A percentile compares a stretch with the other conserved stretches of the same genome.
These are phyloP conservation scores for Beris chalybata DNA, from an alignment of 2,888 invertebrate genomes.

Conservation along the genomic window DNA sequence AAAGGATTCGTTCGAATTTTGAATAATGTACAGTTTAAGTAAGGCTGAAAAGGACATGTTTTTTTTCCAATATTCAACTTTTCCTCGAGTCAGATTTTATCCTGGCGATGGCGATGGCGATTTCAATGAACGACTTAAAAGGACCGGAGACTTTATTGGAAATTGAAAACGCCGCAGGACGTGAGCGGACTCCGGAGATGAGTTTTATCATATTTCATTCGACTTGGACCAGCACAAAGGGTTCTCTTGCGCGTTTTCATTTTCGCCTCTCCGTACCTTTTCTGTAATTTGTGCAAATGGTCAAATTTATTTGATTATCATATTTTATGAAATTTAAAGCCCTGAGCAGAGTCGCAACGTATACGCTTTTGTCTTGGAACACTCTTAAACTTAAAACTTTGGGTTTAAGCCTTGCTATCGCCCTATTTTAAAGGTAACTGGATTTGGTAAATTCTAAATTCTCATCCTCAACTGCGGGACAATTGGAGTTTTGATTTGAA, in stretches of 20 bases:
- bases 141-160: slow-evolving; percentile 40
- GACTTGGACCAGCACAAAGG: background rate
- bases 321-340: slow-evolving; percentile 1
- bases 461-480: no score
- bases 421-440: no score
- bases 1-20: slow-evolving; percentile 31
- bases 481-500: no score
- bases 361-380: background rate
- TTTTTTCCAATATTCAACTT: slow-evolving; percentile 36
- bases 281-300: slow-evolving; percentile 3
- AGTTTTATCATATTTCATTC: slow-evolving; percentile 22
- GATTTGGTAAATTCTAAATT: no score
- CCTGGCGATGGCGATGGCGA: slow-evolving; percentile 12
- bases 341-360: background rate
- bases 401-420: no score
- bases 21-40: slow-evolving; percentile 32
- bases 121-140: slow-evolving; percentile 23
- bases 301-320: slow-evolving; percentile 19
- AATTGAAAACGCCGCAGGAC: slow-evolving; percentile 42
- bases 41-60: slow-evolving; percentile 34
- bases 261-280: background rate
- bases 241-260: background rate
- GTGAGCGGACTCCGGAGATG: slow-evolving; percentile 40
- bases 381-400: no score
- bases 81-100: slow-evolving; percentile 5